These are phyloP conservation scores for Lichenostomus cassidix DNA, from an alignment of 2,113 vertebrate species.

Conservation along the genomic window DNA sequence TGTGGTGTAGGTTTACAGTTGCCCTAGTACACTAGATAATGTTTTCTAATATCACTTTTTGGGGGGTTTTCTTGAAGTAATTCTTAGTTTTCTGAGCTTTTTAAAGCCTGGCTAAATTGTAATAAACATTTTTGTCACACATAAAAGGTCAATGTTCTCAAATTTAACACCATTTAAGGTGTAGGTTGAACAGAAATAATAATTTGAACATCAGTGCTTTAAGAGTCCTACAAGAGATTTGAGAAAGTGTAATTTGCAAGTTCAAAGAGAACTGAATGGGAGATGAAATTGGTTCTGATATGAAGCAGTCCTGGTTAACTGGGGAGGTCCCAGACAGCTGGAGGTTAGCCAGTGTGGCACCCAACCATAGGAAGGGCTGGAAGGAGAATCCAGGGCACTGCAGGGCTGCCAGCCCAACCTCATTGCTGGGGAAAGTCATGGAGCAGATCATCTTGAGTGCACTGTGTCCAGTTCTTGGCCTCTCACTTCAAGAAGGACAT, in stretches of 20 bases:
- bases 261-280: not conserved
- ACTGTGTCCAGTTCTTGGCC: not conserved
- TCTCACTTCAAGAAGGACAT: not conserved
- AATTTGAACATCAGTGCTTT: not conserved
- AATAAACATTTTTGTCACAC: not conserved
- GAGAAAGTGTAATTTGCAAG: not conserved
- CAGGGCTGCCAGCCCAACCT: not conserved
- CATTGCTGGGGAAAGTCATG: not conserved
- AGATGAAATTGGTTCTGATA: not conserved
- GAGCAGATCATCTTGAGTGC: not conserved
- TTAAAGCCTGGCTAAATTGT: not conserved
- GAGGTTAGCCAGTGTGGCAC: not conserved
- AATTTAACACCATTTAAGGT: not conserved
- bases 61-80: not conserved
- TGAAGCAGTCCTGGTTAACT: not conserved
- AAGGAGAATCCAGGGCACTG: not conserved
- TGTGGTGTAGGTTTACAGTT: not conserved
- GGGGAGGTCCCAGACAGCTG: not conserved
- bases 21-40: not conserved
- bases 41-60: not conserved
- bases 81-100: not conserved
- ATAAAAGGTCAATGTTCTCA: not conserved
- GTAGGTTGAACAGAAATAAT: not conserved
- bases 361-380: not conserved
- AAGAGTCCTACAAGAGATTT: not conserved